Evolutionary conservation across 2,113 vertebrate species (phyloP).

Genomic region (Marmota monax): DNA sequence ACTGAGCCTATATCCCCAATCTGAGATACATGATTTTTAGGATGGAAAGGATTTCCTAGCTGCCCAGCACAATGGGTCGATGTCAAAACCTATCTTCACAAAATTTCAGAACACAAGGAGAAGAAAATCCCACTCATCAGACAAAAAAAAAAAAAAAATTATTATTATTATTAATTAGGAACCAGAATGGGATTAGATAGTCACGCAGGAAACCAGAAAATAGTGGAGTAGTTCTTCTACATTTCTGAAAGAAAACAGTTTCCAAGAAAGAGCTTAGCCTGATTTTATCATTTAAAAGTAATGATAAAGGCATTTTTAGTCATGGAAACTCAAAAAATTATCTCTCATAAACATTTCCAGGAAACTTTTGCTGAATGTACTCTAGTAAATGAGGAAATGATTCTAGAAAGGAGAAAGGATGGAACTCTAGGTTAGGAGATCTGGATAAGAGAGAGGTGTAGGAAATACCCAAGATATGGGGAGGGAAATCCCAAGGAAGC

Average conservation of each 20-base stretch:
- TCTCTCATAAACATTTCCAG: neutral
- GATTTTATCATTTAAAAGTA: conserved; percentile 32
- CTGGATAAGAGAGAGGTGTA: neutral
- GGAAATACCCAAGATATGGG: neutral
- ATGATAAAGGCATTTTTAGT: conserved; percentile 49
- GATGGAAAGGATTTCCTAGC: neutral
- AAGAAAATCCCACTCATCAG: neutral
- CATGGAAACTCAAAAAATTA: conserved; percentile 5
- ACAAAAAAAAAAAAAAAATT: conserved; percentile 25
- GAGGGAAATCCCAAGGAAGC: neutral
- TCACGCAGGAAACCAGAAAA: neutral
- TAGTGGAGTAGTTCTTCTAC: neutral
- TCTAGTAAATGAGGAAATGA: conserved; percentile 49
- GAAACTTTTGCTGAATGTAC: conserved; percentile 22
- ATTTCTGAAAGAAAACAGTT: conserved; percentile 50
- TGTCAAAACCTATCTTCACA: neutral
- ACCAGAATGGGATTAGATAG: neutral
- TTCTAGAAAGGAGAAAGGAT: neutral
- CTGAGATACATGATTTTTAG: neutral
- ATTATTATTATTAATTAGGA: neutral
- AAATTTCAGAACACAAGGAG: conserved; percentile 40
- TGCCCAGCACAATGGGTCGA: neutral
- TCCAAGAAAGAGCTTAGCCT: neutral
- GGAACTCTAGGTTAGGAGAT: neutral
- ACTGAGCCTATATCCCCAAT: no score